Evolutionary conservation across 1,140 invertebrate genomes (phyloP), one percentile per base, ranked within the genome.

Genomic region (Drosophila triauraria): DNA sequence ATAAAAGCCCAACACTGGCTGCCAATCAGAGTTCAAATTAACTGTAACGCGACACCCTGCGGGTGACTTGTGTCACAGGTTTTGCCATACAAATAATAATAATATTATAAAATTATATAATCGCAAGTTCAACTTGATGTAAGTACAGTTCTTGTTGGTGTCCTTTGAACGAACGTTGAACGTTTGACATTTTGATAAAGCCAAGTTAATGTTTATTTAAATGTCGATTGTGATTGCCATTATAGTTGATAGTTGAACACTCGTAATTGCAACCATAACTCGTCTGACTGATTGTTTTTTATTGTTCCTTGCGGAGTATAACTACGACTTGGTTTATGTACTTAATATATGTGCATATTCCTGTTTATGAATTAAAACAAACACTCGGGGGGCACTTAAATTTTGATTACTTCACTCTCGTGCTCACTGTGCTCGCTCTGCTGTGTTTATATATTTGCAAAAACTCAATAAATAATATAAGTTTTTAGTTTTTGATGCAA

Each of bases 21-120:
- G 62, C 13, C 67, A 70, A 67, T 67, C 38, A 67, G 15, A 54
- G 6, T 50, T 46, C 30, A 47, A 46, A 70, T 70, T 46, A 70
- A 68, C 48, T 70, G 67, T 43, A 54, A 70, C 48, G 35, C 17
- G 13, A 56, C 40, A 68, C 67, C 40, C 2, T 35, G 43, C 27
- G 30, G 9, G 13, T 69, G 63, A 32, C 61, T 63, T 50, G 27
- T 38, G 46, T 44, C 0, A 9, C 27, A 32, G n/a, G n/a, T 53
- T 2, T 32, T 4, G 3, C 23, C 38, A 54, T 23, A 7, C 13
- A 54, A 38, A 23, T 10, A 38, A 23, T 23, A 40, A 23, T 23
- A 40, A 23, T 23, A 40, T 23, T 38, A 15, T 10, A 23, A 53
- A 56, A 38, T 38, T 4, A 9, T 12, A 51, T 10, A 43, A 17